Evolutionary conservation across 2,888 invertebrate species (phyloP).

Genomic region (Syrphus vitripennis): DNA sequence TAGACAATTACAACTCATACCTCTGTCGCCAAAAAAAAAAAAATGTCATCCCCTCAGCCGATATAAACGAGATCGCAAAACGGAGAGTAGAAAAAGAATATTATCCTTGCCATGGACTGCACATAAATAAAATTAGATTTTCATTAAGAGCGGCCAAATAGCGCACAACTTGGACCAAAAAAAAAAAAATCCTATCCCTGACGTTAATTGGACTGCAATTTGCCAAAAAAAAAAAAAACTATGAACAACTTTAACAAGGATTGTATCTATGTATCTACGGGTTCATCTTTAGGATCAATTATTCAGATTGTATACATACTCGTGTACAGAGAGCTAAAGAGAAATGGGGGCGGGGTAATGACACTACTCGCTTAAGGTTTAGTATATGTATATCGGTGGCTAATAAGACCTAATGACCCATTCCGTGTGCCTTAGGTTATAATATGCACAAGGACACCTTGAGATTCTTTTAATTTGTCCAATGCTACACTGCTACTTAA

Average conservation of each 20-base stretch:
- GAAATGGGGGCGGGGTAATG: slow-evolving; percentile 37
- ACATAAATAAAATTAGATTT: slow-evolving; percentile 72
- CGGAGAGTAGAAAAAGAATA: background rate
- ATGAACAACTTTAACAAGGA: background rate
- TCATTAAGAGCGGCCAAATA: slow-evolving; percentile 64
- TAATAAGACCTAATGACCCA: slow-evolving; percentile 71
- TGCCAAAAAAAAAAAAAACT: slow-evolving; percentile 16
- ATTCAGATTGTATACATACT: slow-evolving; percentile 60
- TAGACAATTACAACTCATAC: slow-evolving; percentile 58
- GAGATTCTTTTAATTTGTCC: slow-evolving; percentile 66
- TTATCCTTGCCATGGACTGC: slow-evolving; percentile 55
- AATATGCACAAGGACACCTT: slow-evolving; percentile 66
- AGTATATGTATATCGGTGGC: slow-evolving; percentile 42
- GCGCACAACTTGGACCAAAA: slow-evolving; percentile 19
- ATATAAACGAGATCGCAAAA: background rate
- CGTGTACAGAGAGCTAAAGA: background rate
- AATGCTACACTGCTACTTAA: background rate
- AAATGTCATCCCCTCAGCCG: background rate
- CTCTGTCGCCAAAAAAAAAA: background rate
- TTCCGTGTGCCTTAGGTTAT: slow-evolving; percentile 55
- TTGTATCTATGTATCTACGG: background rate
- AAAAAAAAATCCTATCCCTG: slow-evolving; percentile 53
- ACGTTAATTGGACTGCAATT: slow-evolving; percentile 71
- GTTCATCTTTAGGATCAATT: slow-evolving; percentile 67
- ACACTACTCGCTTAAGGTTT: slow-evolving; percentile 44